Evolutionary conservation across 2,113 vertebrate genomes (phyloP), one percentile per base, ranked within the genome.

Genomic region (Pandion haliaetus): DNA sequence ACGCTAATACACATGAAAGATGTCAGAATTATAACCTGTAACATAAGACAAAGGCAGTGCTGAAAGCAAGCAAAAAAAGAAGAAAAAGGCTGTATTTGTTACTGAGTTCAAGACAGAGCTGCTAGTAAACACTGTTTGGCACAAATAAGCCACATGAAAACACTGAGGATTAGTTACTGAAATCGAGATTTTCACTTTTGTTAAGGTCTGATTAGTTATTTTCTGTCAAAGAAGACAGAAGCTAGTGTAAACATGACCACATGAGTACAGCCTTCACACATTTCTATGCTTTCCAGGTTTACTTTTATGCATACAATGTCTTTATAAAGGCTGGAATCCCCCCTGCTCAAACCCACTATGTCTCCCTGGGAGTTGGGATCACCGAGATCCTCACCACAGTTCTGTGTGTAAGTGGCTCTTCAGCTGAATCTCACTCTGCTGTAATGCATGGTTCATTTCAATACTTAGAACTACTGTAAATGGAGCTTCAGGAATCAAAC

Each of bases 271-370:
- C 36, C 32, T 83, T 88, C 74, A 80, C 29, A 29, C 20, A 17
- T 79, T 61, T 82, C 69, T 96, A 2, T 36, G 79, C 26, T 95
- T 93, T 92, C 10, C 95, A 99, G 98, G 98, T 99, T 72, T 99
- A 99, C 96, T 98, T 98, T 86, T 99, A 99, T 69, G 98, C 98
- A 38, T 98, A 98, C 91, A 98, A 96, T 16, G 95, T 99, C 88
- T 99, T 99, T 80, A 87, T 85, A 42, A 97, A 97, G 7, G 98
- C 98, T 40, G 98, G 99, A 77, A 98, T 99, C 58, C 83, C 95
- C 15, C 67, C 96, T 45, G 24, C 86, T 52, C 97, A 98, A 94
- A 96, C 97, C n/a, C 96, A 84, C 44, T 99, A 99, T 5, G 93
- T 96, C 4, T 98, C 98, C 17, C 79, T 99, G 80, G 99, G 99